Base-by-base conservation (phyloP, 92 coral and sea anemone genomes). In the Diadumene lineata region DNA sequence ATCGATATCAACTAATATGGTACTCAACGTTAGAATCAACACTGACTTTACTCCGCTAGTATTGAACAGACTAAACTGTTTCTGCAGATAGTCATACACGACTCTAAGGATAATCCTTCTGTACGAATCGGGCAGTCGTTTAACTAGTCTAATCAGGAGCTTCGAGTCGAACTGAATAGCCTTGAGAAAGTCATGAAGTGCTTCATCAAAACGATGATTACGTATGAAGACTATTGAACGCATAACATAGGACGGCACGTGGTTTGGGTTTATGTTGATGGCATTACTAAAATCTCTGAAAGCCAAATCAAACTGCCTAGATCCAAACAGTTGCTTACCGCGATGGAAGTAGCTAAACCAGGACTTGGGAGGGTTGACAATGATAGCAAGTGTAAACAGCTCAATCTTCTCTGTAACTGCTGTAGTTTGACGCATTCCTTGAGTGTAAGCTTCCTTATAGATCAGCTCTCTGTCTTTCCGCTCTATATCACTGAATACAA, bases 21-120 rank as follows among this genome's bases (percentile, higher is more conserved):
- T 74, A 34, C 93, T 82, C 29, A 93, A 86, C 56, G 83, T 88
- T n/a, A 91, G 27, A 13, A 93, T 85, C 19, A 77, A 73, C 55
- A 85, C 84, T n/a, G 92, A 86, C 38, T 85, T 89, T 66, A 69
- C 69, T 7, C 92, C 92, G 11, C 70, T 78, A 16, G 88, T 44
- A 17, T 83, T 81, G 80, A 84, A 93, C 43, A 74, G 76, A 25
- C 92, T 79, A 76, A 93, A 93, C 10, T 86, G 78, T 69, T 74
- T 55, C 81, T 93, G 98, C 28, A 88, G 83, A 68, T 86, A 93
- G 58, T 88, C 85, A 46, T 85, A 97, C 2, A 93, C 82, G 28
- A 85, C 76, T 44, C 79, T 74, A 19, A 93, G 38, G 30, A 85
- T 80, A 30, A 85, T 69, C 31, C 77, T 74, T 23, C 81, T 90